Evolutionary conservation across 2,888 invertebrate species (phyloP).

Genomic region (Hemithea aestivaria): DNA sequence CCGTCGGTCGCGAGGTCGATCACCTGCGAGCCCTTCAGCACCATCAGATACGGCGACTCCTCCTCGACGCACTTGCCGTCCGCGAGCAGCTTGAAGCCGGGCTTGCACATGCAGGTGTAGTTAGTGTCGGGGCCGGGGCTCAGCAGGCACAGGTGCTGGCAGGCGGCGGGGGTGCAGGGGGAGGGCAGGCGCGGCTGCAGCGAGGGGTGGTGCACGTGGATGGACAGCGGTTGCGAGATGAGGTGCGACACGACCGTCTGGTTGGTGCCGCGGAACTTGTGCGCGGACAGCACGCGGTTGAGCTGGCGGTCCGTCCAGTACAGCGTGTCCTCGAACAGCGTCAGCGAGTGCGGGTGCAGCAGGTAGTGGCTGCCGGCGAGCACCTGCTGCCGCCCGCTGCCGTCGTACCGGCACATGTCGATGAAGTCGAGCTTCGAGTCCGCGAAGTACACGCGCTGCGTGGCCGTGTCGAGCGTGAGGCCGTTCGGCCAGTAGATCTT

Average conservation of each 20-base stretch:
- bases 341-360: conserved; percentile 96
- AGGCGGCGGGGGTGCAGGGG: conserved; percentile 84
- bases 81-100: conserved; percentile 85
- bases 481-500: conserved; percentile 99
- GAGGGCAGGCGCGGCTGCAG: conserved; percentile 89
- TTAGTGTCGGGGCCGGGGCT: conserved; percentile 85
- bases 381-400: conserved; percentile 92
- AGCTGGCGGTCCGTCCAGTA: conserved; percentile 98
- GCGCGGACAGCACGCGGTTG: conserved; percentile 92
- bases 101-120: conserved; percentile 94
- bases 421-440: conserved; percentile 98
- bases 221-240: conserved; percentile 96
- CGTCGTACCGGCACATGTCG: conserved; percentile 98
- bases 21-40: conserved; percentile 93
- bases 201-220: conserved; percentile 96
- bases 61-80: conserved; percentile 90
- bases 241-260: conserved; percentile 96
- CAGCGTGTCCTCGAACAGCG: conserved; percentile 96
- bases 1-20: conserved; percentile 89
- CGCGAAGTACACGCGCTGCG: conserved; percentile 96
- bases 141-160: conserved; percentile 94
- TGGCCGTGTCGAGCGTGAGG: conserved; percentile 96
- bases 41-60: conserved; percentile 92
- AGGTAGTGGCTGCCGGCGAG: conserved; percentile 93
- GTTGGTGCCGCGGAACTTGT: conserved; percentile 94